phyloP scores from a whole-genome alignment of 2,797 vertebrate genomes.

The Sebastes hubbsi region DNA sequence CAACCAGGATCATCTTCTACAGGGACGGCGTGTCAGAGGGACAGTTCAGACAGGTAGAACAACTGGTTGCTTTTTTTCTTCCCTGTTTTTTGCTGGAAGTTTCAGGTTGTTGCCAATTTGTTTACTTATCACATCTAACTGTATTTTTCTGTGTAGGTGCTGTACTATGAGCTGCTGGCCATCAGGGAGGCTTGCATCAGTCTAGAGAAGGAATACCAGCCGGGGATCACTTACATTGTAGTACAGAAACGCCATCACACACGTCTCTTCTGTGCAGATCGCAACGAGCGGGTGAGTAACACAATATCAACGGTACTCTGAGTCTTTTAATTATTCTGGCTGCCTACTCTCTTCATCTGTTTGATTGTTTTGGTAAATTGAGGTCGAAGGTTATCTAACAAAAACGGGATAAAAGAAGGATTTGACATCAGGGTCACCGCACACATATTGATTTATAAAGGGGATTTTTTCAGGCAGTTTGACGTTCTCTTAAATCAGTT shows the following conservation, averaged over 20 bases:
- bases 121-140: neutral
- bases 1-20: conserved; percentile 97
- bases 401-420: neutral
- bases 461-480: neutral
- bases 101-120: neutral
- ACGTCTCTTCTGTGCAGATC: conserved; percentile 95
- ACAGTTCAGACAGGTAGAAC: conserved; percentile 92
- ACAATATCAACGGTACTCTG: neutral
- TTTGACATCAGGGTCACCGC: neutral
- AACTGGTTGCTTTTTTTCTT: neutral
- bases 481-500: neutral
- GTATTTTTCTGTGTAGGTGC: conserved; percentile 80
- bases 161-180: conserved; percentile 96
- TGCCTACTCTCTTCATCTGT: neutral
- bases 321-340: neutral
- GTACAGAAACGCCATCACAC: conserved; percentile 98
- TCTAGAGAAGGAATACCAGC: conserved; percentile 97
- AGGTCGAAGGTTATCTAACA: accelerated
- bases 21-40: conserved; percentile 97
- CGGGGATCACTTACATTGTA: conserved; percentile 97
- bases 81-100: neutral
- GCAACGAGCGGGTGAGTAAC: conserved; percentile 92
- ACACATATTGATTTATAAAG: neutral
- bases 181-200: conserved; percentile 98
- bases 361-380: neutral